A percentile compares a stretch with the other conserved stretches of the same genome.
Conservation (phyloP, 1,140 invertebrate genomes). For the Drosophila aff. region DNA sequence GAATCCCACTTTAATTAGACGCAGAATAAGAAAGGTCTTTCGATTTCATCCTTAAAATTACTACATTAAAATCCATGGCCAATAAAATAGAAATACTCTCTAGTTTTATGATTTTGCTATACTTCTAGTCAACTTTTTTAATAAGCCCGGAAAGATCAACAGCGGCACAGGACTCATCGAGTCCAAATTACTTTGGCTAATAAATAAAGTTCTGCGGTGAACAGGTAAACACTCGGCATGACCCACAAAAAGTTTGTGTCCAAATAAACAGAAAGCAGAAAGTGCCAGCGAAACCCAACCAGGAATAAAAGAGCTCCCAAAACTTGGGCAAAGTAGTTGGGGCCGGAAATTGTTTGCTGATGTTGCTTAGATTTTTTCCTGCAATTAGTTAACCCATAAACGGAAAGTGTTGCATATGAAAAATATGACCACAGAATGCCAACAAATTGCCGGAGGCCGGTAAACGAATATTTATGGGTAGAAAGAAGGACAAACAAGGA, state of each 20-base stretch:
- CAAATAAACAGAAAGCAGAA: conserved; percentile 38
- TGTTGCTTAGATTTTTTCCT: conserved; percentile 43
- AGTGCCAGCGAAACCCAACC: conserved; percentile 8
- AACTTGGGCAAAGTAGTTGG: conserved; percentile 19
- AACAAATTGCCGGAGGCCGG: conserved; percentile 28
- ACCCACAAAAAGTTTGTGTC: conserved; percentile 43
- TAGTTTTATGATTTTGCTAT: conserved; percentile 29
- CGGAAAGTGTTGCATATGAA: conserved; percentile 46
- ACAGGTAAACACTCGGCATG: conserved; percentile 50
- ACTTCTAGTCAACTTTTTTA: conserved; percentile 43
- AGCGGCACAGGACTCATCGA: conserved; percentile 16
- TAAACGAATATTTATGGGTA: conserved; percentile 35
- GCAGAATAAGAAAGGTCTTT: not conserved
- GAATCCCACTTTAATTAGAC: conserved; percentile 8
- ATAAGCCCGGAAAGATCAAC: conserved; percentile 46
- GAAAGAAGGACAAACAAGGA: not conserved
- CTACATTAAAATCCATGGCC: not conserved
- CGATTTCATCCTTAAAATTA: not conserved
- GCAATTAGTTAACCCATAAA: conserved; percentile 53
- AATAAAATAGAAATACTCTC: conserved; percentile 9
- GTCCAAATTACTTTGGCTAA: conserved; percentile 51
- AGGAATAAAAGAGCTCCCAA: conserved; percentile 15
- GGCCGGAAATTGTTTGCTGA: conserved; percentile 35
- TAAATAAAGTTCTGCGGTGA: conserved; percentile 43
- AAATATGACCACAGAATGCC: conserved; percentile 39